Evolutionary conservation across 2,888 invertebrate species (phyloP), one percentile per base, ranked within the genome.

Genomic region (Proisotoma minuta): DNA sequence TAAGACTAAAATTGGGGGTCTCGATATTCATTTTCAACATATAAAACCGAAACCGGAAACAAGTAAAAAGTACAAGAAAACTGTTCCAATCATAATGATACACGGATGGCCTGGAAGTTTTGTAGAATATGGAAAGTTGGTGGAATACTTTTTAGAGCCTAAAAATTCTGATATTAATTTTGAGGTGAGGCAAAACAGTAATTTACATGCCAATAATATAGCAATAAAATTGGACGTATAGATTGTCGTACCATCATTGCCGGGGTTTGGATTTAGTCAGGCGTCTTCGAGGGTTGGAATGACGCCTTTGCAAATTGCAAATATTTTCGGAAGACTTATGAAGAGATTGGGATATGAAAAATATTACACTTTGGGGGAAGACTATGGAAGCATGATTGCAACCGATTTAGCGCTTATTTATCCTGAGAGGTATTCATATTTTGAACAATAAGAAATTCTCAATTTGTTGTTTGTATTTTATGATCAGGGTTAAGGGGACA

Each of bases 11-110:
- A 85, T 93, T 71, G 87, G 88, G 76, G 88, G 88, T 52, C 75
- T 88, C 65, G 83, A 84, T 70, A 82, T 93, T 60, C 91, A 92
- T 77, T 93, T 84, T 76, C 80, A 89, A 53, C 89, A 85, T 74
- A 83, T 83, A 0, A 85, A 84, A 79, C 70, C 57, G 20, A 23
- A 22, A 0, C 56, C 43, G 12, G 22, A 12, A n/a, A 65, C 56
- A 28, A 59, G 57, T 49, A 60, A 64, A 39, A 52, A 52, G 34
- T 62, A 62, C 48, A 57, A 57, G 22, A 24, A 20, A 4, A 62
- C 62, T 3, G n/a, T 27, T 4, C 62, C 62, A 1, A 2, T 62
- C 8, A 18, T 62, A 22, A n/a, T 66, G 4, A n/a, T 69, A 10
- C 69, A 69, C 48, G 69, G 69, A 24, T 69, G 66, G 66, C 69